Evolutionary conservation across 2,888 invertebrate genomes (phyloP), one percentile per base, ranked within the genome.

Genomic region (Ophioninae sp.): DNA sequence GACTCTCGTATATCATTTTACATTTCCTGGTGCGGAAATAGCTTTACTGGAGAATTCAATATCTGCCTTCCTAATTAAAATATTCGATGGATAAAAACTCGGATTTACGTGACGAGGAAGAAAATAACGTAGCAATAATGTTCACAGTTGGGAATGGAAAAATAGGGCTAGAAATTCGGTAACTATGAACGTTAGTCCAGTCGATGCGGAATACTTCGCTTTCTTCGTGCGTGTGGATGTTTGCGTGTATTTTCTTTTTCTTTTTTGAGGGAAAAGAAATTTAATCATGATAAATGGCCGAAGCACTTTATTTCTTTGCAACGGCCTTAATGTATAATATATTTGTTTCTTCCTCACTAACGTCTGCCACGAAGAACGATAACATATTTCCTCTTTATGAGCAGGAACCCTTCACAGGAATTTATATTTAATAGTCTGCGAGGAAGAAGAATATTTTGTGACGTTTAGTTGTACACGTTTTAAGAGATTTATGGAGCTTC

Each of bases 271-370:
- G 73, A 67, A 77, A 72, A 50, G n/a, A 77, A 77, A 72, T 73
- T 73, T 77, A 81, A 81, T 81, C 76, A 68, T 73, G 81, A 77
- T 73, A 61, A 81, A 81, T 81, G 70, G 70, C 41, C 37, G 39
- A 59, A 72, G 44, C 44, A 72, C 65, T 81, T 59, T 6, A 67
- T 65, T 81, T 72, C 65, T 65, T 39, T 65, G 64, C 69, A 81
- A 75, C 69, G 20, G 75, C 67, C 39, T 74, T 61, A 68, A 74
- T 74, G 59, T 44, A 62, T 39, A 21, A 23, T 73, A 61, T 41
- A 41, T 41, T 0, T 13, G 56, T 67, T 72, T 72, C 13, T 65
- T 41, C n/a, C 8, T 23, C 57, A 50, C 57, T 69, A 30, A 56
- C 64, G 64, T 75, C 75, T 56, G 80, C 75, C 69, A 41, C 62